Evolutionary conservation across 2,888 invertebrate genomes (phyloP), one percentile per base, ranked within the genome.

Genomic region (Phyllotreta striolata): DNA sequence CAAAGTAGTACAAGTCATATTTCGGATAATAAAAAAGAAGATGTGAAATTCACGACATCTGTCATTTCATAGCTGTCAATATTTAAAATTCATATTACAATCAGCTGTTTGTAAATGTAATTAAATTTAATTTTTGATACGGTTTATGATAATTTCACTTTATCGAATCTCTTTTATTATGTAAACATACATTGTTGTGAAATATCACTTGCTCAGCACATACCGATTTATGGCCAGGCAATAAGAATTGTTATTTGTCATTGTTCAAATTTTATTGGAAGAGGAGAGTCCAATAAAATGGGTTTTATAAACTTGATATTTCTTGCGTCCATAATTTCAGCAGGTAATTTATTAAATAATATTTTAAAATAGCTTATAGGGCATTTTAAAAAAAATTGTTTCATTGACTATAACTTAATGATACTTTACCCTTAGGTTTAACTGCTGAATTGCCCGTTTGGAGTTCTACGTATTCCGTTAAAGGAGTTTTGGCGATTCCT

Each of bases 401-500:
- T n/a, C n/a, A n/a, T n/a, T n/a, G n/a, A n/a, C n/a, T n/a, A n/a
- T n/a, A 13, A 13, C 44, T 44, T 44, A 13, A 10, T 44, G 44
- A 5, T 10, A 55, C 34, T 37, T 55, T 63, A 24, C 24, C 24
- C 65, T 44, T 55, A 66, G 67, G 41, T 12, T 34, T 52, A 34
- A 12, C 38, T 5, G 37, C 54, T 10, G 47, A 66, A 47, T 38
- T 58, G 9, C 77, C 77, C 10, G 65, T 62, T 55, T 93, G 93
- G 88, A 91, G 86, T 74, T 78, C 84, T 0, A 86, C 87, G 0
- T 93, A 94, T 77, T 88, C 89, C 0, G 90, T 91, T 0, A 90
- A 89, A 76, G 95, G 94, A 3, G 84, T 89, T 3, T 81, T 97
- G 34, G 88, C 86, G 71, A 93, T 98, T 70, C 97, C 98, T 0